Conservation (phyloP, 2,113 vertebrate genomes). For the Amphiprion percula region DNA sequence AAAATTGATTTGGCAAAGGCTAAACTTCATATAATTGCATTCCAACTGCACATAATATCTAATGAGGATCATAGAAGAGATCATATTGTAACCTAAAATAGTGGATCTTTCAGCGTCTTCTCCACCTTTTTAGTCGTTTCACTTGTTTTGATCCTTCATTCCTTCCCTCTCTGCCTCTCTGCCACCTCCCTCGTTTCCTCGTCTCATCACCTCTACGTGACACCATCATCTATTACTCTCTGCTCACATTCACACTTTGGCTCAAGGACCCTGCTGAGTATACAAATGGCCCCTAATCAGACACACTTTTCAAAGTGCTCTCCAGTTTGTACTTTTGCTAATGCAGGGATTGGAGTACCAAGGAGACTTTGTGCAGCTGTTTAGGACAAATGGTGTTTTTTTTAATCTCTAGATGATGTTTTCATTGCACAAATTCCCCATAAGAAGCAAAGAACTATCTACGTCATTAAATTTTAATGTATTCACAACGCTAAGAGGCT, state of each 20-base stretch:
- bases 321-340: slow-evolving; percentile 49
- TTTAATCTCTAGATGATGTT: background rate
- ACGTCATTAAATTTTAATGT: background rate
- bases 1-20: no score
- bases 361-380: background rate
- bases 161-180: background rate
- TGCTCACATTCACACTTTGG: slow-evolving; percentile 37
- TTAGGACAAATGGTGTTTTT: slow-evolving; percentile 3
- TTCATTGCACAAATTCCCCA: background rate
- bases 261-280: slow-evolving; percentile 57
- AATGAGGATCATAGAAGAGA: no score
- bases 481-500: background rate
- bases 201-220: slow-evolving; percentile 25
- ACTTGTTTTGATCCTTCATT: slow-evolving; percentile 12
- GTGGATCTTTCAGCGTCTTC: background rate
- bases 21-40: no score
- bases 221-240: slow-evolving; percentile 42
- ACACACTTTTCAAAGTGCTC: slow-evolving; percentile 35
- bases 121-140: slow-evolving; percentile 1
- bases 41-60: no score
- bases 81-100: no score
- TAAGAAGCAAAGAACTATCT: background rate
- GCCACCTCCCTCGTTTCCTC: slow-evolving; percentile 5
- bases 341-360: background rate
- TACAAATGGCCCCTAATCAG: slow-evolving; percentile 59